phyloP scores from a whole-genome alignment of 2,113 vertebrate species.

The Formicarius rufipectus region DNA sequence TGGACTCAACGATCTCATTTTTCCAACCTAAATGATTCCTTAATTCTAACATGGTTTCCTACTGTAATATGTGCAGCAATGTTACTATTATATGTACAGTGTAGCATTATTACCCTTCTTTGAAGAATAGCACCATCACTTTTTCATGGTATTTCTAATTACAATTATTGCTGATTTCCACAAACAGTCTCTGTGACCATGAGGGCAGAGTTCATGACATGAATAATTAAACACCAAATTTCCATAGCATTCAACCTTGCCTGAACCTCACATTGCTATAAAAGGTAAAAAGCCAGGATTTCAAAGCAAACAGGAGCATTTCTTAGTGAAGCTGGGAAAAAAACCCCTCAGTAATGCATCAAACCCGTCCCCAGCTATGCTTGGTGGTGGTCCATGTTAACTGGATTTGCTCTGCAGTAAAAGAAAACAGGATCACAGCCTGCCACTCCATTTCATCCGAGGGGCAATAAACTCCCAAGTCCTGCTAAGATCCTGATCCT shows the following conservation, averaged over 20 bases:
- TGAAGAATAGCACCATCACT: not conserved
- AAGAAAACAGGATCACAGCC: not conserved
- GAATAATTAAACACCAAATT: slow-evolving; percentile 17
- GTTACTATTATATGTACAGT: not conserved
- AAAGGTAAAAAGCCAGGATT: not conserved
- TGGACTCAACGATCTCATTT: not conserved
- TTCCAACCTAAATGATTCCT: not conserved
- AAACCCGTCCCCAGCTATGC: not conserved
- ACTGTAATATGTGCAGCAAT: not conserved
- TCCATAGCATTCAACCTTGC: not conserved
- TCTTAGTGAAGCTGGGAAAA: not conserved
- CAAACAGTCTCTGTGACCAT: not conserved
- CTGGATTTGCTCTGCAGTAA: not conserved
- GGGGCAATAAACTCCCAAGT: not conserved
- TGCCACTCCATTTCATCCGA: not conserved
- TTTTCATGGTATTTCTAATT: not conserved
- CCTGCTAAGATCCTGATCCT: not conserved
- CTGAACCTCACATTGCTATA: not conserved
- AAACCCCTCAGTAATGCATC: not conserved
- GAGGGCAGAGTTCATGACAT: not conserved
- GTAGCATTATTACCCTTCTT: not conserved
- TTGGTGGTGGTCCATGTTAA: not conserved
- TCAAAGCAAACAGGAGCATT: not conserved
- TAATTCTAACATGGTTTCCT: not conserved
- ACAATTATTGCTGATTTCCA: not conserved